Evolutionary conservation across 2,113 vertebrate genomes (phyloP).

Genomic region (Pungitius pungitius): DNA sequence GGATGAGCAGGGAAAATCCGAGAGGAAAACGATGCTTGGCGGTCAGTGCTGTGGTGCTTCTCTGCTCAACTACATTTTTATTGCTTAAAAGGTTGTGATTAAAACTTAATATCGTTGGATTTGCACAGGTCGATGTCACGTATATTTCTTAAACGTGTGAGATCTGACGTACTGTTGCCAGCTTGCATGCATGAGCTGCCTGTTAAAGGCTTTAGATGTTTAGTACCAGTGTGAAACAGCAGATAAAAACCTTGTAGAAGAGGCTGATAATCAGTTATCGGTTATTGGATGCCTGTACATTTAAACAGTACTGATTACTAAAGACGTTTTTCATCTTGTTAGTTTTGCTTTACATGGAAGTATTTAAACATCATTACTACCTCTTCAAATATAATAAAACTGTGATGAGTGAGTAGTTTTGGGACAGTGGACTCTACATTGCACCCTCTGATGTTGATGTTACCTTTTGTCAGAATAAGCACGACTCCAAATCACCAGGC

Average conservation of each 20-base stretch:
- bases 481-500: background rate
- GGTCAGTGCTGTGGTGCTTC: background rate
- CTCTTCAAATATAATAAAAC: background rate
- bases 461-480: background rate
- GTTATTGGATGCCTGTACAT: conserved; percentile 3
- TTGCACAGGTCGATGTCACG: background rate
- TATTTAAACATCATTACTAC: background rate
- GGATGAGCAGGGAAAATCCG: background rate
- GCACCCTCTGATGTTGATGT: background rate
- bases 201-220: background rate
- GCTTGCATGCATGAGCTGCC: background rate
- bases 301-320: conserved; percentile 20
- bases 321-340: too few relatives aligned
- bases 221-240: background rate
- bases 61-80: background rate
- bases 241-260: conserved; percentile 5
- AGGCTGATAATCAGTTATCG: conserved; percentile 2
- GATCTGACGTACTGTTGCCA: background rate
- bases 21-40: background rate
- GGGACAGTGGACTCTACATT: background rate
- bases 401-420: background rate
- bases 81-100: background rate
- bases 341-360: background rate
- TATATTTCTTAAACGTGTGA: background rate
- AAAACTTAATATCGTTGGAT: background rate